Conservation (phyloP, 2,113 vertebrate genomes). For the Tichodroma muraria region DNA sequence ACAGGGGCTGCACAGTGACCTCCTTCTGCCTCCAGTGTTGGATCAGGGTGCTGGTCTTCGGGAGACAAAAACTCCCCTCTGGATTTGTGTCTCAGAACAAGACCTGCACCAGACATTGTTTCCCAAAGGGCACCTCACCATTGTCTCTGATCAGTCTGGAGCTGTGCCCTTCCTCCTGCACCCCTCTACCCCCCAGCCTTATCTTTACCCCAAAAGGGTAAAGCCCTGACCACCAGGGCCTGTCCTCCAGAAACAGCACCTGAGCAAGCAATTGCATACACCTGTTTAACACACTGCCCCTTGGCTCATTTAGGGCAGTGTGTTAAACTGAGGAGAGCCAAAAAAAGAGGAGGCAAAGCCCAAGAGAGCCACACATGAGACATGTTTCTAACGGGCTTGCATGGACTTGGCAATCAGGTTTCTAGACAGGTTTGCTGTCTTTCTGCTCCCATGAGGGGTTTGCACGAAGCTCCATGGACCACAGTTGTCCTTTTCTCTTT, state of each 20-base stretch:
- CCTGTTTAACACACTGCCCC: neutral
- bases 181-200: fast-evolving
- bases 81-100: neutral
- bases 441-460: neutral
- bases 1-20: neutral
- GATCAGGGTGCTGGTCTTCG: fast-evolving
- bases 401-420: fast-evolving
- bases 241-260: neutral
- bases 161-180: neutral
- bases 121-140: neutral
- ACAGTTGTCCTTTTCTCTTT: neutral
- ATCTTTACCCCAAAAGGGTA: neutral
- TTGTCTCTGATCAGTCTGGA: neutral
- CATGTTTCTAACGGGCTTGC: fast-evolving
- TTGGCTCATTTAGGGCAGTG: neutral
- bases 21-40: fast-evolving
- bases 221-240: neutral
- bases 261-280: neutral
- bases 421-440: neutral
- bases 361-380: neutral
- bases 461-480: neutral
- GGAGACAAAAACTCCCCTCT: neutral
- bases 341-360: neutral
- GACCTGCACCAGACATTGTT: neutral
- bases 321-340: too few relatives aligned